Base-by-base conservation (phyloP, 2,113 vertebrate species). In the Pithys albifrons region DNA sequence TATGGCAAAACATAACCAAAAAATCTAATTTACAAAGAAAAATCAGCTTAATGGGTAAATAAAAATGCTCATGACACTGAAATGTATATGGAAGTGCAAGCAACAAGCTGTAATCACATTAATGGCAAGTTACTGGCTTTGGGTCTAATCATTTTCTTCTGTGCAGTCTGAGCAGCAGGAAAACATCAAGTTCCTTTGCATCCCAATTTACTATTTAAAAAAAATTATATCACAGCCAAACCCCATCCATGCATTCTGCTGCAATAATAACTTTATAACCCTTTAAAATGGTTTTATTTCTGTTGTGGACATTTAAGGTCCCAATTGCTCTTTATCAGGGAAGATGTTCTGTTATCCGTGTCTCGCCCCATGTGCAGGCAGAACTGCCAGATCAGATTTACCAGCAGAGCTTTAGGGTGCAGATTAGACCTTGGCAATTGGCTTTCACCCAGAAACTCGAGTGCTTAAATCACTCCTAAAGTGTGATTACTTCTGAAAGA, bases 301-400 rank as follows among this genome's bases (percentile, higher is more conserved):
- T 4, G 2, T 18, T 66, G 25, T 39, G 59, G 54, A 35, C 46
- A 69, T 0, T 28, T 12, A 79, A 85, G 23, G 19, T 48, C 37
- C 25, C 31, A 18, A 18, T 12, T 76, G 49, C 2, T 64, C 33
- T 76, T 51, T 35, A 67, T 49, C 37, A 39, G 13, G 39, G 27
- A 45, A 72, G 45, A 1, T 17, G 12, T 33, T 73, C 10, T 39
- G 45, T n/a, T n/a, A 8, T 6, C 0, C 2, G 7, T 28, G 6
- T 29, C 31, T 75, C 54, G 11, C 25, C 5, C 5, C 39, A 10
- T 3, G 25, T 0, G 0, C 11, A 90, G 39, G 11, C 27, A 79
- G 57, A 91, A 39, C 2, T 49, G 59, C n/a, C 49, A 46, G 37
- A n/a, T 54, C 33, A 61, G 64, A 55, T 80, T 54, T 88, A 72